phyloP scores from a whole-genome alignment of 2,888 invertebrate species.

The Salpingus planirostris region DNA sequence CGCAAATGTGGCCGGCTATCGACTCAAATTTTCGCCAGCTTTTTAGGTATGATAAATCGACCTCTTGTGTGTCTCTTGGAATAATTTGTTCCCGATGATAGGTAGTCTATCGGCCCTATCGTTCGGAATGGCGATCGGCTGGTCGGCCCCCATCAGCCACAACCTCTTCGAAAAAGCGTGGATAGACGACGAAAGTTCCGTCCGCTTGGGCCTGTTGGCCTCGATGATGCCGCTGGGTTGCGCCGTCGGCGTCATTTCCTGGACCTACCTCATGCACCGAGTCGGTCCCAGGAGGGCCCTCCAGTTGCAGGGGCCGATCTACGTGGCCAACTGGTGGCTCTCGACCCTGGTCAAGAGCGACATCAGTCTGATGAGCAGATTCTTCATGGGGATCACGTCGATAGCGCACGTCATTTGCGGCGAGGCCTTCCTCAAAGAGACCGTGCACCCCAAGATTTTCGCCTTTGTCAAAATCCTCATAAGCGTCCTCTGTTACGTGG shows the following conservation, averaged over 20 bases:
- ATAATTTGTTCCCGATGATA: no score
- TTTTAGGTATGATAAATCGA: background rate
- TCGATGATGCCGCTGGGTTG: slow-evolving; percentile 23
- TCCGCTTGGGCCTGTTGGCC: slow-evolving; percentile 13
- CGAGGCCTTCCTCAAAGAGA: slow-evolving; percentile 20
- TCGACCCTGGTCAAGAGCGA: slow-evolving; percentile 3
- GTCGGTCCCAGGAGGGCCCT: slow-evolving; percentile 25
- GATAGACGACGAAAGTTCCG: slow-evolving; percentile 8
- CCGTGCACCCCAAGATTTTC: slow-evolving; percentile 17
- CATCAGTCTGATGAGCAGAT: slow-evolving; percentile 10
- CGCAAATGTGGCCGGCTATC: background rate
- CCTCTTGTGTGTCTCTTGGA: no score
- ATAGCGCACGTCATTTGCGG: slow-evolving; percentile 20
- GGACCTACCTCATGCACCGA: slow-evolving; percentile 19
- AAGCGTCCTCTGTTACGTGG: no score
- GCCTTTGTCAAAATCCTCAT: no score
- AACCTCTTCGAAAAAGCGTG: background rate
- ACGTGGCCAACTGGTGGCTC: slow-evolving; percentile 17
- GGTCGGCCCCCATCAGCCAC: slow-evolving; percentile 13
- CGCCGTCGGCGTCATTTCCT: slow-evolving; percentile 19
- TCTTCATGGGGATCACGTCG: slow-evolving; percentile 24
- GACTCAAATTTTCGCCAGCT: background rate
- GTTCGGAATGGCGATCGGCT: slow-evolving; percentile 23
- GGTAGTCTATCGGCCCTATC: slow-evolving; percentile 22
- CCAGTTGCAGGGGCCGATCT: slow-evolving; percentile 19